Percentiles rank a stretch among this genome's conserved stretches.
Conservation (phyloP, 2,888 invertebrate species). For the Catocala fraxini region DNA sequence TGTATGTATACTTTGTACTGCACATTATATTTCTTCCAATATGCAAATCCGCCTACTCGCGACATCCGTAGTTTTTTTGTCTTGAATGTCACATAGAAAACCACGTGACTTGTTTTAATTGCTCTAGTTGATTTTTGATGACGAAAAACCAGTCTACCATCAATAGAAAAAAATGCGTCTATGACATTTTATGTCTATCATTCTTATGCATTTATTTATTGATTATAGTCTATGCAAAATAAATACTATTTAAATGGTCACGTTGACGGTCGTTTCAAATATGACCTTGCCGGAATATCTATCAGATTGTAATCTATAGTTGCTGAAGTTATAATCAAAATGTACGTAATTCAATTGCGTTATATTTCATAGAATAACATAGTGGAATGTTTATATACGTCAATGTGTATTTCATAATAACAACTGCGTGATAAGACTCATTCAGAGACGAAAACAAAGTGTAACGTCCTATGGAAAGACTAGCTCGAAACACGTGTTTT, state of each 20-base stretch:
- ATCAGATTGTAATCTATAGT: background rate
- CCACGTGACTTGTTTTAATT: conserved; percentile 7
- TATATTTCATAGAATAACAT: background rate
- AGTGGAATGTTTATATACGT: conserved; percentile 11
- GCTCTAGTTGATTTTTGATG: conserved; percentile 11
- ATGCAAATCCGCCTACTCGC: conserved; percentile 7
- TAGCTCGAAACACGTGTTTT: background rate
- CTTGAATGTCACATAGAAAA: conserved; percentile 2
- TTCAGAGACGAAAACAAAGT: background rate
- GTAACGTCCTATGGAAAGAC: background rate
- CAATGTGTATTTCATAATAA: conserved; percentile 13
- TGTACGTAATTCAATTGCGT: background rate
- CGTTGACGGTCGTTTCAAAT: background rate
- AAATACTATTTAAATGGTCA: background rate
- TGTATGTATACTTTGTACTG: background rate
- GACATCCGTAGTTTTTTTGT: background rate
- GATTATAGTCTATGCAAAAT: background rate
- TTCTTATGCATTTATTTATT: background rate
- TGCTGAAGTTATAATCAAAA: background rate
- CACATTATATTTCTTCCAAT: background rate
- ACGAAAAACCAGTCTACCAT: background rate
- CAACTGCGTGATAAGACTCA: conserved; percentile 10
- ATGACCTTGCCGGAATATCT: conserved; percentile 6
- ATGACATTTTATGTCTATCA: no score
- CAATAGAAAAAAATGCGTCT: no score